Percentiles rank a stretch among this genome's conserved stretches.
Evolutionary conservation across 2,113 vertebrate species (phyloP).

Genomic region (Peromyscus maniculatus): DNA sequence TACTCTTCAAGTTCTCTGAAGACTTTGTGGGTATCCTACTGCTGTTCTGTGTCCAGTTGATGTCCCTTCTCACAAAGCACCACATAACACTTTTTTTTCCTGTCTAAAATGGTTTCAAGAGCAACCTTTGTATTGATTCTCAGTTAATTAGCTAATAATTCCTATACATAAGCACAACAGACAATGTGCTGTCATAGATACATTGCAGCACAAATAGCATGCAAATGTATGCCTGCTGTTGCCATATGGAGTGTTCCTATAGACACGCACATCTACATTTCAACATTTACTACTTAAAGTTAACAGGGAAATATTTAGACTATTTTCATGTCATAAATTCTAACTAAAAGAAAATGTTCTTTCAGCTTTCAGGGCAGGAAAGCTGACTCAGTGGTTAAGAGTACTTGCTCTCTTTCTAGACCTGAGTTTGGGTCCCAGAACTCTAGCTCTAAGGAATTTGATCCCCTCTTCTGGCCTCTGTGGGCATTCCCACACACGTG

Average conservation of each 20-base stretch:
- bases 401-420: not conserved
- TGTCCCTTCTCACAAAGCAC: not conserved
- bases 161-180: not conserved
- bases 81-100: not conserved
- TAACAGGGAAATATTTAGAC: conserved; percentile 53
- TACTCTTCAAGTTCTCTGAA: not conserved
- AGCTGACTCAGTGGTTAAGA: not conserved
- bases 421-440: not conserved
- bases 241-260: not conserved
- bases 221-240: not conserved
- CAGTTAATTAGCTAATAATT: not conserved
- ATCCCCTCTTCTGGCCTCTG: not conserved
- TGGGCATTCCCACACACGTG: not conserved
- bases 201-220: not conserved
- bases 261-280: not conserved
- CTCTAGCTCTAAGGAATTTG: not conserved
- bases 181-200: not conserved
- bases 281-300: conserved; percentile 26
- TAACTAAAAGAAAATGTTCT: conserved; percentile 34
- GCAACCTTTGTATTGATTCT: not conserved
- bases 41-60: not conserved
- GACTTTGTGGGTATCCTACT: rapidly evolving
- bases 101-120: not conserved
- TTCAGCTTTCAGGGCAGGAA: not conserved
- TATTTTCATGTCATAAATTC: conserved; percentile 10